Evolutionary conservation across 2,888 invertebrate genomes (phyloP), one percentile per base, ranked within the genome.

Genomic region (Agrochola circellaris): DNA sequence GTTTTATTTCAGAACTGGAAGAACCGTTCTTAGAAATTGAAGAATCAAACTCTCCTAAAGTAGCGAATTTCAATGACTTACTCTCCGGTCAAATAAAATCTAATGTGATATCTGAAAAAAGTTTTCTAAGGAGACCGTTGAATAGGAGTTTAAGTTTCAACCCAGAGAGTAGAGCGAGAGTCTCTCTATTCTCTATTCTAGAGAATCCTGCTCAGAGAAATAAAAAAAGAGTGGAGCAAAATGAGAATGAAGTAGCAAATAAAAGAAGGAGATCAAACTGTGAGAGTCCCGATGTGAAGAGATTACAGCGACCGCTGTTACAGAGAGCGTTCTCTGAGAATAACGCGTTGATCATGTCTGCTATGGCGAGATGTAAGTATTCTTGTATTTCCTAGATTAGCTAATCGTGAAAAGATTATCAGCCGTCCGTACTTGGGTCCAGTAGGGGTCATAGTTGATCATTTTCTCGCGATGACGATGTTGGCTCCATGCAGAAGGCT

Each of bases 321-420:
- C 97, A 97, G 85, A 95, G 98, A 70, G 97, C 98, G 42, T 97
- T 97, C 87, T 98, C 98, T 0, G 98, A 98, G 84, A 98, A 98
- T 67, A 98, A 98, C 91, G 98, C 98, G 0, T 97, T 97, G 0
- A 98, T 98, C 23, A 98, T 98, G 97, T 97, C 97, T 17, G 98
- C 98, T 0, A 93, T 98, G 82, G 97, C 98, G 26, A 94, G 98
- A 94, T 98, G 97, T 97, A 88, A 97, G 97, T 97, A 75, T 69
- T 45, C 64, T 68, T 54, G 7, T 38, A 1, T 13, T 61, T 15
- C 20, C 26, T 26, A 7, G 34, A 9, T n/a, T n/a, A n/a, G n/a
- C n/a, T n/a, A n/a, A n/a, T n/a, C n/a, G n/a, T n/a, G n/a, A n/a
- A n/a, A n/a, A n/a, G n/a, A n/a, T n/a, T n/a, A n/a, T n/a, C n/a